Percentiles rank a stretch among this genome's conserved stretches.
These are phyloP conservation scores for Scatophagus argus DNA, from an alignment of 2,113 vertebrate genomes.

Conservation along the genomic window DNA sequence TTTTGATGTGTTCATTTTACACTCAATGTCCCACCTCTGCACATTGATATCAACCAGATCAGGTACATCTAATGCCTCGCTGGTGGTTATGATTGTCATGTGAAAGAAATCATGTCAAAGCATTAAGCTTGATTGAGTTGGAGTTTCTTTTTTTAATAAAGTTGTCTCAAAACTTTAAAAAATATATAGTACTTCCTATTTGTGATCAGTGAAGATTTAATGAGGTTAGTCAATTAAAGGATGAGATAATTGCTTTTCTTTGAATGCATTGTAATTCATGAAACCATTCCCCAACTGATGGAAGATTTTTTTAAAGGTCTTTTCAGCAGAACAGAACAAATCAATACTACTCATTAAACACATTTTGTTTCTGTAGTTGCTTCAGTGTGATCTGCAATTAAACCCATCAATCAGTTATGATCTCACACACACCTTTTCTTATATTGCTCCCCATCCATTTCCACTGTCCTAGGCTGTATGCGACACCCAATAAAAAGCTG, in stretches of 20 bases:
- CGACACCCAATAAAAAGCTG: conserved; percentile 21
- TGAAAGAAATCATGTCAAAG: neutral
- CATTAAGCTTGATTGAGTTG: neutral
- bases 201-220: conserved; percentile 11
- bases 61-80: neutral
- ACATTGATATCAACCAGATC: neutral
- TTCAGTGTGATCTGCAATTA: conserved; percentile 23
- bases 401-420: conserved; percentile 43
- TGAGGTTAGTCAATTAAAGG: conserved; percentile 27
- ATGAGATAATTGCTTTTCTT: conserved; percentile 6
- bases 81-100: neutral
- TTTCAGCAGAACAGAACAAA: conserved; percentile 32
- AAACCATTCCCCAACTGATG: conserved; percentile 11
- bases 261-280: conserved; percentile 11
- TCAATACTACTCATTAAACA: conserved; percentile 47
- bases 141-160: neutral
- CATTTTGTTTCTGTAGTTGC: conserved; percentile 6
- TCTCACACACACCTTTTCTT: conserved; percentile 15
- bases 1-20: neutral
- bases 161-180: neutral
- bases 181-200: neutral
- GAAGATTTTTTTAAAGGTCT: neutral
- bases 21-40: neutral
- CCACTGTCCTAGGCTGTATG: neutral
- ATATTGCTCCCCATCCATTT: conserved; percentile 7